Evolutionary conservation across 2,113 vertebrate species (phyloP).

Genomic region (Cervus canadensis): DNA sequence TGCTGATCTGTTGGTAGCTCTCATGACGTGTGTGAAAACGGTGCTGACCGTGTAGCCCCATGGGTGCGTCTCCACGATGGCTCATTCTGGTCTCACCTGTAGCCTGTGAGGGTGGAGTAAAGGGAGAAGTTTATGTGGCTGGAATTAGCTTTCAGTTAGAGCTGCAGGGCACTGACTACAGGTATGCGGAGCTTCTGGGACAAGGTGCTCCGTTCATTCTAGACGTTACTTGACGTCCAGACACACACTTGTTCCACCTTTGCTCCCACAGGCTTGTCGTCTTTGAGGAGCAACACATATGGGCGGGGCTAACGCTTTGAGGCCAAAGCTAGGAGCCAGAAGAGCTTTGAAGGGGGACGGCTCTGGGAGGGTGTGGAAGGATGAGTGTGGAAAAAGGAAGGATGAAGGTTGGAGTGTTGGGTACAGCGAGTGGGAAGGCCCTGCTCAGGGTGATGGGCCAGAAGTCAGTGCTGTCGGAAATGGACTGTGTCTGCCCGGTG

Average conservation of each 20-base stretch:
- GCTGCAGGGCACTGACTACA: accelerated
- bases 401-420: accelerated
- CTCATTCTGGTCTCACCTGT: neutral
- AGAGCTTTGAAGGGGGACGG: accelerated
- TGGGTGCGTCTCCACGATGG: accelerated
- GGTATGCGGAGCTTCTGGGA: accelerated
- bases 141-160: neutral
- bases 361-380: accelerated
- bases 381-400: accelerated
- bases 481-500: neutral
- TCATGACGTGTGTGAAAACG: accelerated
- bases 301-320: neutral
- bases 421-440: neutral
- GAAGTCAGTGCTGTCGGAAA: neutral
- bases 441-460: neutral
- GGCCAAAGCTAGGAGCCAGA: neutral
- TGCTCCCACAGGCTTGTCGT: neutral
- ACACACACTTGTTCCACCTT: accelerated
- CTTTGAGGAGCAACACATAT: neutral
- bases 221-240: accelerated
- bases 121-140: accelerated
- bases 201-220: accelerated
- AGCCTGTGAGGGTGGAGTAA: neutral
- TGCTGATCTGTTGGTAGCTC: neutral
- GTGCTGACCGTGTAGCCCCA: accelerated